Evolutionary conservation across 2,113 vertebrate genomes (phyloP), one percentile per base, ranked within the genome.

Genomic region (Xiphophorus couchianus): DNA sequence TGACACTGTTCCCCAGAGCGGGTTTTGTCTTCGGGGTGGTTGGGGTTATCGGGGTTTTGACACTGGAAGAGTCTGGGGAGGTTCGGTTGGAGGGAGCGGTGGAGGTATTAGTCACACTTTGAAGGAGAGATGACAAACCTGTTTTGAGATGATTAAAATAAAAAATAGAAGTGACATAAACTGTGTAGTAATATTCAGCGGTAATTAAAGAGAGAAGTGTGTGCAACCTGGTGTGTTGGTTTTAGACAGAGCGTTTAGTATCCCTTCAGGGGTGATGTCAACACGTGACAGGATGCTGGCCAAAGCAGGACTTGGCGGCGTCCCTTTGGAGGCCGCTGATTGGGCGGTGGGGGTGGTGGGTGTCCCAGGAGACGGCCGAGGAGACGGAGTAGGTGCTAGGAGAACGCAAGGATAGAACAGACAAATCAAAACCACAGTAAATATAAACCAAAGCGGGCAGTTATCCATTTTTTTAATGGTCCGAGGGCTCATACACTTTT

Each of bases 201-300:
- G 7, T 28, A 29, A 29, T 19, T 3, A 14, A 13, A 9, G 1
- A 3, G 62, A 28, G 3, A n/a, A 30, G 5, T 28, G 39, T 2
- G 25, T 1, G 74, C 90, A 91, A 98, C 98, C 96, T 95, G 97
- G 95, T 11, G 95, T 95, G 92, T 97, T 97, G n/a, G 94, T 96
- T 94, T 99, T 99, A 76, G 97, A 97, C 83, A 99, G 95, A 25
- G 95, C 98, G 0, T 94, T 98, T 11, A 99, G 90, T 69, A 99
- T 98, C 75, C 96, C 96, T 85, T 98, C 97, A 0, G 97, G 97
- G 73, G 96, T 97, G 86, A 99, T 97, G 89, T 99, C 97, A 25
- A 99, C 97, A 66, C 97, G 97, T 13, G 98, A 99, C 86, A 99
- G 93, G 74, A 99, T 97, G 82, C 95, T 99, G 54, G 97, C 98